Percentiles rank a stretch among this genome's conserved stretches.
Conservation (phyloP, 2,113 vertebrate species). For the Zonotrichia leucophrys region DNA sequence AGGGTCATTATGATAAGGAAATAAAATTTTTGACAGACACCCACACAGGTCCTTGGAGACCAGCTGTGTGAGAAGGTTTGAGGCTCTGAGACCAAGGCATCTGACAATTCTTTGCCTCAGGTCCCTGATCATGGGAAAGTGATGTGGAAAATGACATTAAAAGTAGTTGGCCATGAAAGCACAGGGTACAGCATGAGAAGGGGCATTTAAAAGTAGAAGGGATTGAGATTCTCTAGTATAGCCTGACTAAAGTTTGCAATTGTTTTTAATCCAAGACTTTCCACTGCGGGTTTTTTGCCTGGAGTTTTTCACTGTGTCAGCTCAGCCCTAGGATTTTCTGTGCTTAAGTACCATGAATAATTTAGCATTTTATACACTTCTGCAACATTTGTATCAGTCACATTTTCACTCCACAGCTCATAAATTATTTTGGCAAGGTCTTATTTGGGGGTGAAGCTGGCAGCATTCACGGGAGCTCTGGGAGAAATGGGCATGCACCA, state of each 20-base stretch:
- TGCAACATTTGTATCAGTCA: conserved; percentile 20
- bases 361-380: conserved; percentile 30
- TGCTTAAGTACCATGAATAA: conserved; percentile 27
- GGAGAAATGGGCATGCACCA: not conserved
- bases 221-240: not conserved
- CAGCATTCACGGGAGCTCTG: not conserved
- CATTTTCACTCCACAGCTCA: not conserved
- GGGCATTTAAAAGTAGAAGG: not conserved
- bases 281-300: not conserved
- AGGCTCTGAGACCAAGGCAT: not conserved
- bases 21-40: not conserved
- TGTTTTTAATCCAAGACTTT: conserved; percentile 9
- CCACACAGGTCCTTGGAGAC: not conserved
- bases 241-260: not conserved
- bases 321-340: conserved; percentile 8
- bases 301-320: not conserved
- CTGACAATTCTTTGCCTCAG: not conserved
- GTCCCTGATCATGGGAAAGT: not conserved
- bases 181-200: not conserved
- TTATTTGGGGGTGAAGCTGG: not conserved
- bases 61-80: not conserved
- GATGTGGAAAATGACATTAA: not conserved
- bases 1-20: not conserved
- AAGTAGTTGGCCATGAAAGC: not conserved
- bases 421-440: not conserved